phyloP scores from a whole-genome alignment of 2,113 vertebrate species.

The Zootoca vivipara region DNA sequence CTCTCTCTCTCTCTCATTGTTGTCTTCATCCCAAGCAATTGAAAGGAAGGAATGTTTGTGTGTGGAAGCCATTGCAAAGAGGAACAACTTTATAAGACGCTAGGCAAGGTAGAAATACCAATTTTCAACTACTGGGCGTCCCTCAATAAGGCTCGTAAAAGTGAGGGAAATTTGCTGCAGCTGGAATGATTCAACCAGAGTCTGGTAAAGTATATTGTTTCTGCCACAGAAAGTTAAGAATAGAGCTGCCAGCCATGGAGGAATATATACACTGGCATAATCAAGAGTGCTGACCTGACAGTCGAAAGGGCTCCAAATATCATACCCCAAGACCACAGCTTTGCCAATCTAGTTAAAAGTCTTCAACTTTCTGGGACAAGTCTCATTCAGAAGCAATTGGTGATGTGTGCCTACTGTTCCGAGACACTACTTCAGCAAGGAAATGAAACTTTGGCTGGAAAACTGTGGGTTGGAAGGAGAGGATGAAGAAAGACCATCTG shows the following conservation, averaged over 20 bases:
- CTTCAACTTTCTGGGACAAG: conserved; percentile 59
- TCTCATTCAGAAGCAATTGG: conserved; percentile 57
- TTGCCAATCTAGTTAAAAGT: conserved; percentile 47
- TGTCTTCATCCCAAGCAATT: neutral
- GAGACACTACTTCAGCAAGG: conserved; percentile 60
- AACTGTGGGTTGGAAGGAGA: conserved; percentile 51
- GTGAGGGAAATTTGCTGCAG: conserved; percentile 60
- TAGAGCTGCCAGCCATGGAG: conserved; percentile 64
- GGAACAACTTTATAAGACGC: conserved; percentile 8
- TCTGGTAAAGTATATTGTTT: conserved; percentile 65
- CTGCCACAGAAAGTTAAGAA: conserved; percentile 64
- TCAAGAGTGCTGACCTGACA: conserved; percentile 57
- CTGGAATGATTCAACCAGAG: conserved; percentile 61
- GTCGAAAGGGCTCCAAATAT: conserved; percentile 60
- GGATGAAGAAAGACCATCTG: conserved; percentile 25
- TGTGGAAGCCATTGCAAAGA: neutral
- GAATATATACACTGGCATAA: conserved; percentile 65
- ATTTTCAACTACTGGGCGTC: conserved; percentile 11
- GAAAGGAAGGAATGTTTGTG: neutral
- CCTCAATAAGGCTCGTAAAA: conserved; percentile 44
- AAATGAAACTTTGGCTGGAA: conserved; percentile 53
- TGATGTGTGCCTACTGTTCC: conserved; percentile 65
- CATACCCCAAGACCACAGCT: conserved; percentile 56
- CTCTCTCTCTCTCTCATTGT: too few relatives aligned
- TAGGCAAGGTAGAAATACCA: conserved; percentile 48